Conservation (phyloP, 1,140 invertebrate species). For the Alviniconcha marisindica region DNA sequence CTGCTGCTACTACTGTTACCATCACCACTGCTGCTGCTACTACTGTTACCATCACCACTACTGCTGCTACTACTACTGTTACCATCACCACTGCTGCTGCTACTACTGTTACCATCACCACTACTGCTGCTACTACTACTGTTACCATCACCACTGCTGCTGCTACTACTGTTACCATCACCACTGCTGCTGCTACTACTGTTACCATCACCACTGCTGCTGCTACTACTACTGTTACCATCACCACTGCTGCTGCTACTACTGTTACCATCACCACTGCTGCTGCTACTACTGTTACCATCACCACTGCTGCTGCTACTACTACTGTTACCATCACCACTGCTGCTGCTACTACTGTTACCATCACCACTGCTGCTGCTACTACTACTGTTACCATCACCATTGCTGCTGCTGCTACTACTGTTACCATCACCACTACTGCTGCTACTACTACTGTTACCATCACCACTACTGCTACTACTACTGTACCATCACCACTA, state of each 20-base stretch:
- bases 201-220: slow-evolving; percentile 23
- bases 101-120: neutral
- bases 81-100: slow-evolving; percentile 27
- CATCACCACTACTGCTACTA: neutral
- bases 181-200: neutral
- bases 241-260: slow-evolving; percentile 1
- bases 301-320: slow-evolving; percentile 24
- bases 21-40: no score
- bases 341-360: slow-evolving; percentile 1
- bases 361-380: neutral
- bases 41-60: neutral
- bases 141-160: neutral
- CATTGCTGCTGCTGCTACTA: no score
- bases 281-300: slow-evolving; percentile 23
- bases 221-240: slow-evolving; percentile 24
- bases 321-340: slow-evolving; percentile 33
- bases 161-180: slow-evolving; percentile 2
- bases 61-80: neutral
- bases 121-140: neutral
- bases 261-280: slow-evolving; percentile 17
- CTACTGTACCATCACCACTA: no score
- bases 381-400: no score
- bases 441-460: neutral
- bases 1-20: no score
- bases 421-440: neutral